Conservation (phyloP, 2,888 invertebrate genomes). For the Proisotoma minuta region DNA sequence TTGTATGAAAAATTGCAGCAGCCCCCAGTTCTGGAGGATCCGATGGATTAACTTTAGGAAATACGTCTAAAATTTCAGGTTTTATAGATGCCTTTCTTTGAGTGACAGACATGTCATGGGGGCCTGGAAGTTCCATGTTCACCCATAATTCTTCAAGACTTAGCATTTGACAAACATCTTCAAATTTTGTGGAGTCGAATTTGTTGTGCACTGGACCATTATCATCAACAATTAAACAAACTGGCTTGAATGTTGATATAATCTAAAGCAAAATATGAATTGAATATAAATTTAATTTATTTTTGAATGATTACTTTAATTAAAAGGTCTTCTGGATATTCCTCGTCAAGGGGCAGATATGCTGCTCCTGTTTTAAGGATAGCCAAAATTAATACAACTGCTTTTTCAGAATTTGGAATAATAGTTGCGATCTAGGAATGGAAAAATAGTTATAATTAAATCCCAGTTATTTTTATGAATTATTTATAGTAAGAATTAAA, state of each 20-base stretch:
- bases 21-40: constrained; percentile 47
- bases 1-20: constrained; percentile 73
- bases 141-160: constrained; percentile 41
- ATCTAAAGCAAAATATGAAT: constrained; percentile 55
- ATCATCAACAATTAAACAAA: constrained; percentile 17
- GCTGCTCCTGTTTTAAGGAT: constrained; percentile 78
- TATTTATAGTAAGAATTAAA: too few relatives aligned
- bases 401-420: constrained; percentile 68
- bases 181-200: constrained; percentile 29
- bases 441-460: too few relatives aligned
- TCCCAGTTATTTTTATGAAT: too few relatives aligned
- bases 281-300: constrained; percentile 64
- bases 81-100: constrained; percentile 12
- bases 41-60: neutral
- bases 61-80: neutral
- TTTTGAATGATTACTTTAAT: constrained; percentile 71
- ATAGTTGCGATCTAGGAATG: constrained; percentile 50
- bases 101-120: too few relatives aligned
- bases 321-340: constrained; percentile 66
- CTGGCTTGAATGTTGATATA: constrained; percentile 44
- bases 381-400: constrained; percentile 58
- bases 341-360: constrained; percentile 74
- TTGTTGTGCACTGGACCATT: constrained; percentile 35
- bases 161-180: constrained; percentile 17
- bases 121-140: constrained; percentile 18